These are phyloP conservation scores for Psettodes erumei DNA, from an alignment of 2,113 vertebrate genomes.

Conservation along the genomic window DNA sequence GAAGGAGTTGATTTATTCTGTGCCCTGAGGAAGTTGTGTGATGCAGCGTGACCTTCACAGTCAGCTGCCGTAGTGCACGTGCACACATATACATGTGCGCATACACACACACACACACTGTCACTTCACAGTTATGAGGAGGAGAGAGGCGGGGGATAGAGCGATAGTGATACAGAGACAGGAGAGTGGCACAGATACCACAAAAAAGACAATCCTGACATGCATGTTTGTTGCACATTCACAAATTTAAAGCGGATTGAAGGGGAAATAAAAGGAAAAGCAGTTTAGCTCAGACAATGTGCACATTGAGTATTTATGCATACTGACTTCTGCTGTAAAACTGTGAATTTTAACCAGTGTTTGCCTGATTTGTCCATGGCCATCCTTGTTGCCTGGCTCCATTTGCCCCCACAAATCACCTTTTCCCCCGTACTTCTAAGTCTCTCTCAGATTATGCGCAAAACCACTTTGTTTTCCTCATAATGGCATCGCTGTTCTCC, in stretches of 20 bases:
- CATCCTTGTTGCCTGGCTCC: background rate
- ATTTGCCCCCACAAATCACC: conserved; percentile 2
- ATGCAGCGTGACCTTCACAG: conserved; percentile 98
- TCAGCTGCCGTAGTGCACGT: conserved; percentile 78
- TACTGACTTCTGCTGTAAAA: conserved; percentile 12
- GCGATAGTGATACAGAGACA: conserved; percentile 51
- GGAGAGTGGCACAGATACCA: conserved; percentile 59
- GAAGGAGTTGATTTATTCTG: conserved; percentile 98
- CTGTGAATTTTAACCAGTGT: conserved; percentile 10
- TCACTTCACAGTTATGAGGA: conserved; percentile 72
- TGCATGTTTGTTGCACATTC: conserved; percentile 62
- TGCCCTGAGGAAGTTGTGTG: conserved; percentile 99
- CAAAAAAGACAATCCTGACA: conserved; percentile 61
- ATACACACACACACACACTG: conserved; percentile 44
- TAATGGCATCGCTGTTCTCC: conserved; percentile 74
- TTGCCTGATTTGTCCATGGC: conserved; percentile 14
- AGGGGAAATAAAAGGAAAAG: conserved; percentile 6
- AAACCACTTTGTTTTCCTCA: conserved; percentile 73
- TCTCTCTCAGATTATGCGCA: conserved; percentile 55
- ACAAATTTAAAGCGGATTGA: conserved; percentile 29
- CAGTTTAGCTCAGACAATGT: background rate
- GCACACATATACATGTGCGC: conserved; percentile 24
- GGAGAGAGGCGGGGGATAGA: conserved; percentile 56
- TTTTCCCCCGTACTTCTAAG: conserved; percentile 22
- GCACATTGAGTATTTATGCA: conserved; percentile 9